Conservation (phyloP, 1,140 invertebrate genomes). For the Prorops nasuta region DNA sequence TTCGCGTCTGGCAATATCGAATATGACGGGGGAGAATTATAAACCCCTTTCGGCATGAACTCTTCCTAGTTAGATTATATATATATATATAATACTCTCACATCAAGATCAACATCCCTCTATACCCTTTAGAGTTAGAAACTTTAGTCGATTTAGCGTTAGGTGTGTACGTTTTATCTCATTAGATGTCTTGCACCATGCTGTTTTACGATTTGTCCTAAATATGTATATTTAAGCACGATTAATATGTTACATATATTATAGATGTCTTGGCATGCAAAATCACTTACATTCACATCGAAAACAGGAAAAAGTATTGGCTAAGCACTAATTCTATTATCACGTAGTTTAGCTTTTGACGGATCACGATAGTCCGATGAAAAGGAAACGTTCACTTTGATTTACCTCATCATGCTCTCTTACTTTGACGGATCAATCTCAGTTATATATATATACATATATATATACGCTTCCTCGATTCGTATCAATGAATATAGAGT, state of each 20-base stretch:
- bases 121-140: conserved; percentile 41
- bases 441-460: conserved; percentile 19
- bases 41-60: conserved; percentile 24
- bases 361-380: too few relatives aligned
- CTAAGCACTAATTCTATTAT: too few relatives aligned
- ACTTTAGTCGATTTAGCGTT: conserved; percentile 43
- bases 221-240: conserved; percentile 45
- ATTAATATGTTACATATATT: conserved; percentile 17
- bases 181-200: conserved; percentile 53
- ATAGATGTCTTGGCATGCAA: conserved; percentile 1
- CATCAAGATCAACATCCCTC: conserved; percentile 22
- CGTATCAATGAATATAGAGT: conserved; percentile 22
- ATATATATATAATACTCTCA: conserved; percentile 5
- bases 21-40: too few relatives aligned
- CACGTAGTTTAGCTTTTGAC: too few relatives aligned
- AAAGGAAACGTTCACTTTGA: too few relatives aligned
- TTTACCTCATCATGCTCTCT: too few relatives aligned
- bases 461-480: conserved; percentile 16
- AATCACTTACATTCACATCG: too few relatives aligned
- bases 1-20: too few relatives aligned
- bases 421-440: too few relatives aligned
- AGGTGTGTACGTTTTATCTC: conserved; percentile 49
- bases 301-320: too few relatives aligned
- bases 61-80: conserved; percentile 22
- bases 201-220: conserved; percentile 46